Conservation (phyloP, 2,113 vertebrate species). For the Merops nubicus region DNA sequence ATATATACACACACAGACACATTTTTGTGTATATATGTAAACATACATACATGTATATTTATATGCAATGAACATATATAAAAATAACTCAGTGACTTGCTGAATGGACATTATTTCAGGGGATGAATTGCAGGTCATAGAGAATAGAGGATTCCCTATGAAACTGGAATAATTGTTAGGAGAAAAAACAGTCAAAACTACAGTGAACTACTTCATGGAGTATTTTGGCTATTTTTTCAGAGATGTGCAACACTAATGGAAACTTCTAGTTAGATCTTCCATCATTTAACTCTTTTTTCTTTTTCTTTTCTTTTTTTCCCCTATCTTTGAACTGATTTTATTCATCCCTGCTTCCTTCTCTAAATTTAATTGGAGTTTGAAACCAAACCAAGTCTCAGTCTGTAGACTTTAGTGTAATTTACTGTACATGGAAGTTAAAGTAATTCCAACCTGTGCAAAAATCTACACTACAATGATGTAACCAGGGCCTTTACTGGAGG, state of each 20-base stretch:
- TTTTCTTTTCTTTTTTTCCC: not conserved
- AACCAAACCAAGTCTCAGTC: not conserved
- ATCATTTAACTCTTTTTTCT: not conserved
- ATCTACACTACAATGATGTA: not conserved
- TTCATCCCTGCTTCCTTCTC: not conserved
- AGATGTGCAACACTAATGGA: not conserved
- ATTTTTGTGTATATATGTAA: not conserved
- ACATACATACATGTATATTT: not conserved
- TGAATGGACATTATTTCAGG: not conserved
- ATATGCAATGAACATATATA: not conserved
- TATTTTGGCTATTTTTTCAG: not conserved
- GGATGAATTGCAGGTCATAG: rapidly evolving
- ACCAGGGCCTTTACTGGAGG: not conserved
- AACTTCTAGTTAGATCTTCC: not conserved
- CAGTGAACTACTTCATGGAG: not conserved
- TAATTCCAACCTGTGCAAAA: not conserved
- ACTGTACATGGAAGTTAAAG: not conserved
- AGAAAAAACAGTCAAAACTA: not conserved
- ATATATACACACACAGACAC: not conserved
- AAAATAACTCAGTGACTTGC: not conserved
- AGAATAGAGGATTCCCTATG: not conserved
- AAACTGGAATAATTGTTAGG: not conserved
- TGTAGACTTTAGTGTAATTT: not conserved
- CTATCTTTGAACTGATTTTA: not conserved
- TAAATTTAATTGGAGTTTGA: not conserved